Evolutionary conservation across 2,888 invertebrate genomes (phyloP), one percentile per base, ranked within the genome.

Genomic region (Kuschelorhynchus macadamiae): DNA sequence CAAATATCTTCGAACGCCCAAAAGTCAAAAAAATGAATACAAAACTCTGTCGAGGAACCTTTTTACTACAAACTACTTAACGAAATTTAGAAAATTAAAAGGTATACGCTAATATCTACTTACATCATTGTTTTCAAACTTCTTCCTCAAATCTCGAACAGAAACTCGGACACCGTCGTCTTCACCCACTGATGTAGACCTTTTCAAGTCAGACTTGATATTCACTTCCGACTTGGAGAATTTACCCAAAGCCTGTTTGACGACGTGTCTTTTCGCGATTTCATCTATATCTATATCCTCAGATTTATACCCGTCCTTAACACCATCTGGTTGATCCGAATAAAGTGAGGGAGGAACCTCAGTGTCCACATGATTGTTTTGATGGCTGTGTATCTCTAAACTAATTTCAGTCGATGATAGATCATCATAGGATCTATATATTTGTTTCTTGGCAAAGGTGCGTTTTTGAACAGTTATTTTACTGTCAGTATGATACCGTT

Each of bases 131-230:
- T 65, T 75, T 70, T 80, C 80, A 65, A 81, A 81, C 64, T 72
- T 76, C 57, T 76, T 80, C 69, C 70, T 76, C 68, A 81, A 75
- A 71, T 80, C 77, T 47, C 76, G 75, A 7, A 81, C 81, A n/a
- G 79, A 80, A 8, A 77, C 71, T 25, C 49, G 66, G 50, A 74
- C 70, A 39, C 71, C 62, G 42, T 73, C 70, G 4, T 62, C 52
- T 11, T 66, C 59, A 7, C 65, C 69, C 16, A 50, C 17, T 20
- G 69, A 53, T 3, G 47, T 46, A 12, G 47, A 41, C 30, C 53
- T 42, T 41, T 25, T 12, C 32, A 57, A 52, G n/a, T 14, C 14
- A 47, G 57, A 11, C 30, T 59, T 49, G 21, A 17, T 50, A 12
- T 56, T 52, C 0, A 61, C 5, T 53, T 74, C 77, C 2, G 79